A percentile compares a stretch with the other conserved stretches of the same genome.
phyloP scores from a whole-genome alignment of 1,140 invertebrate species.

The Plectrocnemia conspersa region DNA sequence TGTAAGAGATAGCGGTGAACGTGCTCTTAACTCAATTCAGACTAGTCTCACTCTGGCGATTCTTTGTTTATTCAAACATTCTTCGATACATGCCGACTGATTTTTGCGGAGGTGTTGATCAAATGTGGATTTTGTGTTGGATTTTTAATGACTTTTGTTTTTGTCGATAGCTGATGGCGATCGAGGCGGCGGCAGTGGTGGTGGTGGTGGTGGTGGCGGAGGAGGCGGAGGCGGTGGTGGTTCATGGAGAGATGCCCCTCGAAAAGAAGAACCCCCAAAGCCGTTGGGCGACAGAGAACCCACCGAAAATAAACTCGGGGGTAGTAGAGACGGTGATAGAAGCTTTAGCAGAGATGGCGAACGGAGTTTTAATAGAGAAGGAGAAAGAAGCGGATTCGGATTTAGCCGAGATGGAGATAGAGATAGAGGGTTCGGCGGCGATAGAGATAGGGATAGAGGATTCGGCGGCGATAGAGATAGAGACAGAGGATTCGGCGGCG shows the following conservation, averaged over 20 bases:
- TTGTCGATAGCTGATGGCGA: constrained; percentile 39
- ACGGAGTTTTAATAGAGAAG: constrained; percentile 39
- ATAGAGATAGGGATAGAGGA: constrained; percentile 41
- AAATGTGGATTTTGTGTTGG: no score
- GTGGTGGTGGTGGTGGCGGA: constrained; percentile 33
- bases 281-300: constrained; percentile 29
- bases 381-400: constrained; percentile 25
- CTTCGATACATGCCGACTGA: no score
- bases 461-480: constrained; percentile 40
- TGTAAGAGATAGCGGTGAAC: no score
- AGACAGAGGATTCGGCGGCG: constrained; percentile 37
- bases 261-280: constrained; percentile 17
- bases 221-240: constrained; percentile 2
- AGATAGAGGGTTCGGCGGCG: constrained; percentile 39
- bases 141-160: no score
- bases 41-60: constrained; percentile 53
- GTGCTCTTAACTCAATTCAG: constrained; percentile 52
- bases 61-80: no score
- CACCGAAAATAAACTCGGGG: constrained; percentile 2
- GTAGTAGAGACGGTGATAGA: background rate
- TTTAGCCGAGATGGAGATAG: constrained; percentile 41
- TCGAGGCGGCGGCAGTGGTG: constrained; percentile 38
- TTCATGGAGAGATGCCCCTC: background rate
- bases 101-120: no score
- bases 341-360: constrained; percentile 35